These are phyloP conservation scores for Macquaria ambigua DNA, from an alignment of 2,113 vertebrate genomes.

Conservation along the genomic window DNA sequence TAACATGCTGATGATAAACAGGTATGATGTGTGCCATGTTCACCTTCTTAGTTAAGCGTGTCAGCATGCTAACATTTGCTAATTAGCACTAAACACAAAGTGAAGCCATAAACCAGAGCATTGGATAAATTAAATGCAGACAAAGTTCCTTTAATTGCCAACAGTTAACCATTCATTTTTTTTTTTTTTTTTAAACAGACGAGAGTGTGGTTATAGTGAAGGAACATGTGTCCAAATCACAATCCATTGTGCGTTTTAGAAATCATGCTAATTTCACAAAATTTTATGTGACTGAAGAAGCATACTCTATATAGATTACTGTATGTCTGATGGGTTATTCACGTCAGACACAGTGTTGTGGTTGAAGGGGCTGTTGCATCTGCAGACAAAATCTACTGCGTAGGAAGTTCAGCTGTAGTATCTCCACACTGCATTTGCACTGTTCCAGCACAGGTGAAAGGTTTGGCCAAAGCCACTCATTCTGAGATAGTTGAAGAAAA, in stretches of 20 bases:
- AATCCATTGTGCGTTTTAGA: not conserved
- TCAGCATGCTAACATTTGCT: not conserved
- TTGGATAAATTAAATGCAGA: not conserved
- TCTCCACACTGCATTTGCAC: not conserved
- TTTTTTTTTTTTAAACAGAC: not conserved
- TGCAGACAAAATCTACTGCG: constrained; percentile 6
- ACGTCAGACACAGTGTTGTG: constrained; percentile 1
- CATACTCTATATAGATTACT: not conserved
- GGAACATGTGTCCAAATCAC: no score
- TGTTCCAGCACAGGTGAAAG: constrained; percentile 22
- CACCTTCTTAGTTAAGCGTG: not conserved
- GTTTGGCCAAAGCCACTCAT: constrained; percentile 8
- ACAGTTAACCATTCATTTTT: not conserved
- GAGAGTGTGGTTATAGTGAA: not conserved
- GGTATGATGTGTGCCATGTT: not conserved
- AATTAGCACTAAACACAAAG: not conserved
- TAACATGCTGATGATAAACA: not conserved
- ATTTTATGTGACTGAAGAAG: not conserved
- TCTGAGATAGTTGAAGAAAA: constrained; percentile 23
- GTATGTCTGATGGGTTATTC: not conserved
- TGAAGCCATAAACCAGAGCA: not conserved
- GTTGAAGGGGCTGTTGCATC: constrained; percentile 7
- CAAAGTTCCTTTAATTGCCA: not conserved
- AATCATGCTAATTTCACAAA: not conserved
- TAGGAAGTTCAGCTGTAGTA: constrained; percentile 10